These are phyloP conservation scores for Drosophila littoralis DNA, from an alignment of 1,140 invertebrate species.

Conservation along the genomic window DNA sequence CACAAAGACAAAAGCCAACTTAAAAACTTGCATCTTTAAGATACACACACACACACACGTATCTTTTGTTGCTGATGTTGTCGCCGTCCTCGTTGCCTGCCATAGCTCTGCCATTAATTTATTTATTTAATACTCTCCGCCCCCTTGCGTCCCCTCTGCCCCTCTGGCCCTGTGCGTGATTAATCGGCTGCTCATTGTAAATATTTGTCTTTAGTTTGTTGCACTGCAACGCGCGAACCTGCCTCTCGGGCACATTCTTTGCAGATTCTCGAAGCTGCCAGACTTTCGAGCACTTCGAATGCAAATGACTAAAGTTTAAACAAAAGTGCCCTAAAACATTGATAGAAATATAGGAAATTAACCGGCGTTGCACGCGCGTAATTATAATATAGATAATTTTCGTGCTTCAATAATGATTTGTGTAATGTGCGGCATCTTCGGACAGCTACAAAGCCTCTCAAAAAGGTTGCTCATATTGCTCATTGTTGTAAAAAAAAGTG, in stretches of 20 bases:
- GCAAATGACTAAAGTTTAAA: neutral
- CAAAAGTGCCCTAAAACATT: neutral
- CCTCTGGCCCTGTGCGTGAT: slow-evolving; percentile 59
- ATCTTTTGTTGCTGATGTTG: slow-evolving; percentile 55
- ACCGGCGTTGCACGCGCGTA: no score
- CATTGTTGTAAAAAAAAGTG: no score
- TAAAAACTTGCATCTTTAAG: slow-evolving; percentile 73
- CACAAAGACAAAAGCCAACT: slow-evolving; percentile 79
- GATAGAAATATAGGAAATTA: no score
- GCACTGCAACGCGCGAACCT: slow-evolving; percentile 46
- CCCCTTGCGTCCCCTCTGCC: neutral
- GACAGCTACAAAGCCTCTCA: no score
- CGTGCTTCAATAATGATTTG: no score
- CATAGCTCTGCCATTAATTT: slow-evolving; percentile 70
- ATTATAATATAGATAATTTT: no score
- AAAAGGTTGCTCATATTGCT: no score
- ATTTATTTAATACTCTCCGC: slow-evolving; percentile 77
- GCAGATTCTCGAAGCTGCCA: neutral
- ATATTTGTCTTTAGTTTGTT: slow-evolving; percentile 83
- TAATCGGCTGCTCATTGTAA: slow-evolving; percentile 79
- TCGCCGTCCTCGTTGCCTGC: slow-evolving; percentile 25
- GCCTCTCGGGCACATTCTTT: neutral
- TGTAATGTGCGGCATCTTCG: no score
- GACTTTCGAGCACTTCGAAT: neutral
- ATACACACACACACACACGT: slow-evolving; percentile 51